These are phyloP conservation scores for Callaeas wilsoni DNA, from an alignment of 2,113 vertebrate species.

Conservation along the genomic window DNA sequence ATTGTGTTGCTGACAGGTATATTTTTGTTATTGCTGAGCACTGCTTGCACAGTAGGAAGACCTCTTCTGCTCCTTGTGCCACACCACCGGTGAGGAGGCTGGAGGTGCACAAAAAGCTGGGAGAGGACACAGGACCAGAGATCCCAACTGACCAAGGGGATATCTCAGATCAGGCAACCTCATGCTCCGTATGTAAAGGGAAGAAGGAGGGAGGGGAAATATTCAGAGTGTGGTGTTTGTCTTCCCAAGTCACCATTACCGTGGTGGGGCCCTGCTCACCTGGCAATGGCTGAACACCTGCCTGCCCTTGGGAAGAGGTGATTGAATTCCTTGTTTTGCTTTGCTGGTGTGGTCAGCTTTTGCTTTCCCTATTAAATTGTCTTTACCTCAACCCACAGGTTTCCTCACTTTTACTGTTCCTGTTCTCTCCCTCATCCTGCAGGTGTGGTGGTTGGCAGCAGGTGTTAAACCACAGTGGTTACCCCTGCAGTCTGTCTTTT, in stretches of 20 bases:
- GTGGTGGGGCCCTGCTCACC: background rate
- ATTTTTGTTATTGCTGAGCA: background rate
- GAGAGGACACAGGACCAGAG: background rate
- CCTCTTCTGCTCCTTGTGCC: background rate
- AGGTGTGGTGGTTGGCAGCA: background rate
- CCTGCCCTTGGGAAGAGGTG: background rate
- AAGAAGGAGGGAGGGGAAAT: background rate
- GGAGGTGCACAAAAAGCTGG: background rate
- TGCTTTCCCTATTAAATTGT: background rate
- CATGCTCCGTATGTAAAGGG: background rate
- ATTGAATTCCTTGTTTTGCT: background rate
- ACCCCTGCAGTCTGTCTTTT: background rate
- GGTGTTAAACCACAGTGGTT: background rate
- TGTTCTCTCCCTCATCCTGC: background rate
- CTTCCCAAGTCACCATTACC: background rate
- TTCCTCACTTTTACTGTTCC: background rate
- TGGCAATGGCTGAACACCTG: background rate
- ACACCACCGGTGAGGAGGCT: background rate
- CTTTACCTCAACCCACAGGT: background rate
- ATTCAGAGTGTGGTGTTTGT: background rate
- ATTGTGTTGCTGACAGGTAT: no score
- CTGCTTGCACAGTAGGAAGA: background rate
- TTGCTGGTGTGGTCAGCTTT: background rate
- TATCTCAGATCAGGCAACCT: rapidly evolving
- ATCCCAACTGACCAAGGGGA: background rate